These are phyloP conservation scores for Pemphredon lugubris DNA, from an alignment of 2,888 invertebrate genomes.

Conservation along the genomic window DNA sequence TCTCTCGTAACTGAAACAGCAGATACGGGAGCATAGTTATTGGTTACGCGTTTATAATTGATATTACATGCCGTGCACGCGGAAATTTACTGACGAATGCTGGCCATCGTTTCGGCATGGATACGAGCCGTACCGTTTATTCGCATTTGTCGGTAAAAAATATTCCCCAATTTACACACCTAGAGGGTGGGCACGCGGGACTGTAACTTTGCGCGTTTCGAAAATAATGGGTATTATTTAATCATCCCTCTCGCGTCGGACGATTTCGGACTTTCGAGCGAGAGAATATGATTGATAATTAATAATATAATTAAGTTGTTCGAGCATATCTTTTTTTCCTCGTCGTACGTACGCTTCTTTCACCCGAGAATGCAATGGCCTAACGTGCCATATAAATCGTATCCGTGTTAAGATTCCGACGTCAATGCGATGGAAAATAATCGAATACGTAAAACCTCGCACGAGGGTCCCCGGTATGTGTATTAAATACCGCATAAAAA, in stretches of 20 bases:
- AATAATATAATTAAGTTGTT: too few species aligned
- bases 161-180: slow-evolving; percentile 53
- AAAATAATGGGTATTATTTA: slow-evolving; percentile 33
- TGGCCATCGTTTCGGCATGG: slow-evolving; percentile 54
- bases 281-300: too few species aligned
- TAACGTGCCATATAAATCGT: too few species aligned
- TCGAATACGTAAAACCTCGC: background rate
- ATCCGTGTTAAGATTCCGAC: too few species aligned
- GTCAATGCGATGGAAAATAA: background rate
- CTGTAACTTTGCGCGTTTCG: slow-evolving; percentile 24
- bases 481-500: background rate
- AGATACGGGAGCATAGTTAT: slow-evolving; percentile 56
- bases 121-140: slow-evolving; percentile 17
- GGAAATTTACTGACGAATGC: slow-evolving; percentile 62
- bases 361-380: too few species aligned
- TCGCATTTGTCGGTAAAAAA: slow-evolving; percentile 48
- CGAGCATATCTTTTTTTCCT: too few species aligned
- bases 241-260: slow-evolving; percentile 2
- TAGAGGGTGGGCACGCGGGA: slow-evolving; percentile 45
- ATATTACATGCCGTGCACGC: slow-evolving; percentile 55
- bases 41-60: slow-evolving; percentile 63
- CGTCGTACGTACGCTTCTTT: too few species aligned
- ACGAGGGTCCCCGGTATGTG: too few species aligned
- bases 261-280: too few species aligned
- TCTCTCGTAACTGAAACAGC: slow-evolving; percentile 39